These are phyloP conservation scores for Agrotis clavis DNA, from an alignment of 2,888 invertebrate species.

Conservation along the genomic window DNA sequence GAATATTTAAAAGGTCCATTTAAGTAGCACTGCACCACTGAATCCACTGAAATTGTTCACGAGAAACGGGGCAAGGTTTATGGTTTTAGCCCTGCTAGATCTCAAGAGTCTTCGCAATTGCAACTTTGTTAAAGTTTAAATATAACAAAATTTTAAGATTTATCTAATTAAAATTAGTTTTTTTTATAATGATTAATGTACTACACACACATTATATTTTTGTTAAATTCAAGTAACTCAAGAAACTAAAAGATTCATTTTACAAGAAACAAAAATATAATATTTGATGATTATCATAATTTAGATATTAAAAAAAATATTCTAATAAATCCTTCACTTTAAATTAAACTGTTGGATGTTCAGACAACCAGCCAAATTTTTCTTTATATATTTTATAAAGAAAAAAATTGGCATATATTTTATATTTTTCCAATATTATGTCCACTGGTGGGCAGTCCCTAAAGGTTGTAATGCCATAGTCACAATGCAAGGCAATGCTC, in stretches of 20 bases:
- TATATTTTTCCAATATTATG: neutral
- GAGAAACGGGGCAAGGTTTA: constrained; percentile 13
- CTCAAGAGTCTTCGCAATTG: neutral
- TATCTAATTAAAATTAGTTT: no score
- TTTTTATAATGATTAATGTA: neutral
- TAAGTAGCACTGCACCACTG: constrained; percentile 35
- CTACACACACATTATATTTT: neutral
- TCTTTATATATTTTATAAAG: no score
- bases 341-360: neutral
- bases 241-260: neutral
- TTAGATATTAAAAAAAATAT: neutral
- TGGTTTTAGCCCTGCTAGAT: constrained; percentile 14
- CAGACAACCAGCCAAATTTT: neutral
- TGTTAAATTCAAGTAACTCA: neutral
- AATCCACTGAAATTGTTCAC: constrained; percentile 42
- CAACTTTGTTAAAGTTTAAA: neutral
- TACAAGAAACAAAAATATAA: neutral
- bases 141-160: neutral
- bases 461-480: constrained; percentile 25
- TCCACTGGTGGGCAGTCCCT: neutral
- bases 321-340: neutral
- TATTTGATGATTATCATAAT: no score
- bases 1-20: constrained; percentile 73
- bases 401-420: no score
- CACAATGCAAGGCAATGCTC: constrained; percentile 32